These are phyloP conservation scores for Alfaro cultratus DNA, from an alignment of 2,797 vertebrate species.

Conservation along the genomic window DNA sequence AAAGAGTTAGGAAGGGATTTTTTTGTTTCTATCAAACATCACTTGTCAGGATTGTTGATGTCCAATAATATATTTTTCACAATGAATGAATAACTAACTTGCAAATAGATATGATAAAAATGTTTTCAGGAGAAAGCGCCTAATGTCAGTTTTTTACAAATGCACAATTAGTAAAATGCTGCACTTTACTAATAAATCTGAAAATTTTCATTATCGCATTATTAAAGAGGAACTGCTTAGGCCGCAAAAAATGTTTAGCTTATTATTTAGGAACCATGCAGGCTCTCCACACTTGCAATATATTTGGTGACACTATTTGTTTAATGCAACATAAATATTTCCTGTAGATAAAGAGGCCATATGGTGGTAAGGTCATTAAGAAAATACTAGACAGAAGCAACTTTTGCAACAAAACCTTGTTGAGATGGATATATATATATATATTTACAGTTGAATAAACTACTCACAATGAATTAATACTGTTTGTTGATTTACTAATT, in stretches of 20 bases:
- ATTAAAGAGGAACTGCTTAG: not conserved
- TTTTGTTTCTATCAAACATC: not conserved
- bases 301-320: not conserved
- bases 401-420: not conserved
- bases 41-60: constrained; percentile 1
- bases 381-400: not conserved
- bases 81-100: not conserved
- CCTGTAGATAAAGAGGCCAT: not conserved
- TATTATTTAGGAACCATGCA: not conserved
- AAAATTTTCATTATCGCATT: not conserved
- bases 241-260: not conserved
- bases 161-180: not conserved
- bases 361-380: not conserved
- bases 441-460: not conserved
- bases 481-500: not conserved
- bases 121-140: too few species aligned
- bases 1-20: not conserved
- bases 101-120: not conserved
- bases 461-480: not conserved
- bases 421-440: not conserved
- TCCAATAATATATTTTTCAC: not conserved
- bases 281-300: not conserved
- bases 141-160: not conserved
- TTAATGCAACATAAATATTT: not conserved
- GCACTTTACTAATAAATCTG: not conserved